Conservation (phyloP, 2,113 vertebrate species). For the Falco punctatus region DNA sequence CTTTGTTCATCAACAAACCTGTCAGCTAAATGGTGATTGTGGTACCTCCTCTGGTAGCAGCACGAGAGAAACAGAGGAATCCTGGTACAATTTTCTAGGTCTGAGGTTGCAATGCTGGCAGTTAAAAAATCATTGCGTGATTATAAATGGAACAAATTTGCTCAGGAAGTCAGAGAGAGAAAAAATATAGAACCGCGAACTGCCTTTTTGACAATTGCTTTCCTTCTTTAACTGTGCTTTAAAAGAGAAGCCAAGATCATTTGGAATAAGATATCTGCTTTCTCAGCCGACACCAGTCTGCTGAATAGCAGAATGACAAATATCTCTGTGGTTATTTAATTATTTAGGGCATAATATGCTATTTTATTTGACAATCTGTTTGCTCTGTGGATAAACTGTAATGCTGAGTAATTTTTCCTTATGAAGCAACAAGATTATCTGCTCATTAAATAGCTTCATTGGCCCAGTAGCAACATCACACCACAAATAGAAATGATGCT, state of each 20-base stretch:
- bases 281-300: background rate
- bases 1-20: background rate
- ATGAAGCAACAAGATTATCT: conserved; percentile 51
- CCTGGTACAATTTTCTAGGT: background rate
- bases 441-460: conserved; percentile 33
- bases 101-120: background rate
- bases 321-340: conserved; percentile 39
- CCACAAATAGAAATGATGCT: background rate
- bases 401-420: conserved; percentile 59
- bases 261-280: conserved; percentile 33
- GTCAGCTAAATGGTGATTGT: background rate
- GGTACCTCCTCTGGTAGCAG: background rate
- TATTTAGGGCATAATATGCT: conserved; percentile 43
- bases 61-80: background rate
- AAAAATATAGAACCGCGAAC: background rate
- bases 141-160: conserved; percentile 1
- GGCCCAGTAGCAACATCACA: background rate
- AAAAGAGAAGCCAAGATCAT: background rate
- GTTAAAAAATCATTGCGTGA: background rate
- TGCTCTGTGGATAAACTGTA: conserved; percentile 54
- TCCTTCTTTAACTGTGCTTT: conserved; percentile 4
- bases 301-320: conserved; percentile 47
- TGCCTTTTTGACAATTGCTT: background rate
- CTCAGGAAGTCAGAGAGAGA: background rate
- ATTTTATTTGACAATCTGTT: conserved; percentile 61